A percentile compares a stretch with the other conserved stretches of the same genome.
Evolutionary conservation across 2,113 vertebrate genomes (phyloP).

Genomic region (Tenrec ecaudatus): DNA sequence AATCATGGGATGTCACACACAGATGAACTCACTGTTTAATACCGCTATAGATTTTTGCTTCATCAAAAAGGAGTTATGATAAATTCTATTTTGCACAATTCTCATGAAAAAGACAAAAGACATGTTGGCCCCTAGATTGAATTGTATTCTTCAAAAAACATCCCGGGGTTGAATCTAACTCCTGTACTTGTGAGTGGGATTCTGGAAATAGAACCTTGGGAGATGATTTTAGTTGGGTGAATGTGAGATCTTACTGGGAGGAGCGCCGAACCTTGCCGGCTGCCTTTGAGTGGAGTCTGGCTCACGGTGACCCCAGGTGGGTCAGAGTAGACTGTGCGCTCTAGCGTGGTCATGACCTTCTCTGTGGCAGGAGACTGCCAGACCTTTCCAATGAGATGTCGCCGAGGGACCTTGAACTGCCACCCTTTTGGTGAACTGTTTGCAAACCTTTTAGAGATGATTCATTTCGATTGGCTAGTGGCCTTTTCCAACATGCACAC

Average conservation of each 20-base stretch:
- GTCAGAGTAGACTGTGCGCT: background rate
- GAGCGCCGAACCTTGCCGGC: background rate
- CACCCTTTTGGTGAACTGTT: background rate
- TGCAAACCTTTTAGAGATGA: background rate
- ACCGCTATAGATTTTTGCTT: background rate
- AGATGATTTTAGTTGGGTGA: background rate
- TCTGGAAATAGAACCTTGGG: background rate
- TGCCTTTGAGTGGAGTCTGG: background rate
- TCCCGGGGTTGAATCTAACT: background rate
- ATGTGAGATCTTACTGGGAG: background rate
- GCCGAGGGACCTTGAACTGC: background rate
- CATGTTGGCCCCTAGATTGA: background rate
- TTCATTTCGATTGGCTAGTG: background rate
- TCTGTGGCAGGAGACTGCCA: background rate
- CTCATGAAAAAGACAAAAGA: background rate
- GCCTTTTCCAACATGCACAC: background rate
- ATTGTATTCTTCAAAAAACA: background rate
- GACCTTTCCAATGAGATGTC: background rate
- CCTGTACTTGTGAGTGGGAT: background rate
- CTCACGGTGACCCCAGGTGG: background rate
- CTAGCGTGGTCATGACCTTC: background rate
- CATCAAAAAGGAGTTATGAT: conserved; percentile 4
- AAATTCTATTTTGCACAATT: conserved; percentile 38
- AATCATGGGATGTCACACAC: conserved; percentile 19
- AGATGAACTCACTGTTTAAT: background rate